Evolutionary conservation across 2,797 vertebrate genomes (phyloP).

Genomic region (Melanotaenia trifasciata): DNA sequence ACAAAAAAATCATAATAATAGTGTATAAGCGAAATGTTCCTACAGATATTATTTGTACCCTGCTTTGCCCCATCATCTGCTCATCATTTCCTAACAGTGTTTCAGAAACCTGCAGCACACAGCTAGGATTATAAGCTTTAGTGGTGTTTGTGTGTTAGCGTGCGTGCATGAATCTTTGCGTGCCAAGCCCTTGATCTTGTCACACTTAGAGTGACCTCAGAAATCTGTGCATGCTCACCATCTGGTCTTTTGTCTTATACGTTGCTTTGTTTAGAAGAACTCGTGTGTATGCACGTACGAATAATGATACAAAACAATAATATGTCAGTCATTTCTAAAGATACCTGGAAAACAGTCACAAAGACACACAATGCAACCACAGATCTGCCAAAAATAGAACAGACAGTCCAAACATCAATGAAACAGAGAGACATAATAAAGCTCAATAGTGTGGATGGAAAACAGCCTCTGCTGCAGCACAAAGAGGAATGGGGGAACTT

Average conservation of each 20-base stretch:
- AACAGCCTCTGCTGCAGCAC: constrained; percentile 36
- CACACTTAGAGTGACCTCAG: constrained; percentile 53
- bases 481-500: constrained; percentile 9
- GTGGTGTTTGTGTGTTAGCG: constrained; percentile 20
- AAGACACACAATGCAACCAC: not conserved
- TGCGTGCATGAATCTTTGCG: constrained; percentile 28
- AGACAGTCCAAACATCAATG: constrained; percentile 31
- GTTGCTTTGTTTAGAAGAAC: constrained; percentile 10
- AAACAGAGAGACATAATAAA: constrained; percentile 43
- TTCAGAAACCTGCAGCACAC: constrained; percentile 56
- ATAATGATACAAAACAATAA: constrained; percentile 8
- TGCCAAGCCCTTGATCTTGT: constrained; percentile 65
- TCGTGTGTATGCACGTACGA: constrained; percentile 9
- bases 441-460: constrained; percentile 42
- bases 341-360: constrained; percentile 15
- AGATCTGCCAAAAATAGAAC: constrained; percentile 27
- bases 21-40: constrained; percentile 6
- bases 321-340: constrained; percentile 2
- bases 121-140: constrained; percentile 47
- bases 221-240: constrained; percentile 61
- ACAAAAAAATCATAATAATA: not conserved
- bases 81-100: constrained; percentile 36
- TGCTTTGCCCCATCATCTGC: not conserved
- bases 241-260: constrained; percentile 51
- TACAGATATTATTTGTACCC: not conserved